These are phyloP conservation scores for Darevskia nairensis DNA, from an alignment of 2,797 vertebrate species.

Conservation along the genomic window DNA sequence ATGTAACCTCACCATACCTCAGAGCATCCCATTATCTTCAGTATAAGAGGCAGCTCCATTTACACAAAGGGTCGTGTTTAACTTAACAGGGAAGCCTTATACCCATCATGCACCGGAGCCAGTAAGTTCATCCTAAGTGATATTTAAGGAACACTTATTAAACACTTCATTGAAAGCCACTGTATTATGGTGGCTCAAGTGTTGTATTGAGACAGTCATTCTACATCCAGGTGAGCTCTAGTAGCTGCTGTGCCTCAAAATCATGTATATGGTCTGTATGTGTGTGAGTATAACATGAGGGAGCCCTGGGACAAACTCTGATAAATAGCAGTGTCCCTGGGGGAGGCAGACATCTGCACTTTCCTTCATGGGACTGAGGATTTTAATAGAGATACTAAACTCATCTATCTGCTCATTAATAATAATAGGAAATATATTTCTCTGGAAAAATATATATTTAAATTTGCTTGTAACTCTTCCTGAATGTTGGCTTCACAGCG, in stretches of 20 bases:
- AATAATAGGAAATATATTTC: conserved; percentile 15
- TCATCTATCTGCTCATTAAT: neutral
- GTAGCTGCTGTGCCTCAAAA: neutral
- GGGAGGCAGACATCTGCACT: no score
- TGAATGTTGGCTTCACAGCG: neutral
- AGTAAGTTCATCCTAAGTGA: neutral
- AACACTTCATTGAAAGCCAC: neutral
- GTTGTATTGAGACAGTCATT: neutral
- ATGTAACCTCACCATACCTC: neutral
- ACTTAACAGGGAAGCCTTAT: neutral
- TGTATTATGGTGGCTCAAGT: neutral
- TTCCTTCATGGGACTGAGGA: no score
- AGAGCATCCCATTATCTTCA: no score
- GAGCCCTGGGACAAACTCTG: neutral
- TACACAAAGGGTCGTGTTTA: neutral
- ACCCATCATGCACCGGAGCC: neutral
- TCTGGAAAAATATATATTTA: neutral
- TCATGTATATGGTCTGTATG: neutral
- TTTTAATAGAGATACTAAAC: neutral
- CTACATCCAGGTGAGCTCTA: no score
- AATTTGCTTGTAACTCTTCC: conserved; percentile 29
- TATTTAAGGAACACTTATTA: neutral
- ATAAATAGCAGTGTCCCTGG: neutral
- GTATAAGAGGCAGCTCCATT: neutral
- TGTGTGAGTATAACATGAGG: neutral